Evolutionary conservation across 2,797 vertebrate species (phyloP).

Genomic region (Mus spretus): DNA sequence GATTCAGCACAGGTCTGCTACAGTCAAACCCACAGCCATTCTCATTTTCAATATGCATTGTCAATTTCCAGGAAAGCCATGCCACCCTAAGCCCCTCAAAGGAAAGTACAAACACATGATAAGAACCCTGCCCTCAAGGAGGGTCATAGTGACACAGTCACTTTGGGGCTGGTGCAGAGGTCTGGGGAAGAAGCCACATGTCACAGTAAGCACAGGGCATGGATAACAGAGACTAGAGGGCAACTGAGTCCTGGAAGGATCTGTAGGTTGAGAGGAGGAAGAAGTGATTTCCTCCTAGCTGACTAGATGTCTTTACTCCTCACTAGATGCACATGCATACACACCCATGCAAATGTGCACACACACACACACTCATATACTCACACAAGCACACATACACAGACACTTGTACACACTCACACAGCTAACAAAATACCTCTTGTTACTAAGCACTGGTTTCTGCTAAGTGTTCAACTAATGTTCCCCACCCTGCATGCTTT

Average conservation of each 20-base stretch:
- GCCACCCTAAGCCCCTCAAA: rapidly evolving
- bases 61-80: not conserved
- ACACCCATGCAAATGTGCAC: no score
- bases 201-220: not conserved
- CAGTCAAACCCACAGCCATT: not conserved
- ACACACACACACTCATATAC: no score
- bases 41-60: not conserved
- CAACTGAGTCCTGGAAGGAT: not conserved
- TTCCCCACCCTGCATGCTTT: rapidly evolving
- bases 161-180: rapidly evolving
- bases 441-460: rapidly evolving
- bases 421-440: not conserved
- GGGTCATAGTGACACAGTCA: not conserved
- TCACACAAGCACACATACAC: rapidly evolving
- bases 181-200: not conserved
- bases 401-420: not conserved
- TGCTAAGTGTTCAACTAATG: no score
- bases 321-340: not conserved
- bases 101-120: not conserved
- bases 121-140: not conserved
- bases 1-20: not conserved
- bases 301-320: not conserved
- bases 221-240: not conserved
- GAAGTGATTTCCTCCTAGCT: not conserved
- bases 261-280: rapidly evolving